phyloP scores from a whole-genome alignment of 2,797 vertebrate species.

The Pygocentrus nattereri region DNA sequence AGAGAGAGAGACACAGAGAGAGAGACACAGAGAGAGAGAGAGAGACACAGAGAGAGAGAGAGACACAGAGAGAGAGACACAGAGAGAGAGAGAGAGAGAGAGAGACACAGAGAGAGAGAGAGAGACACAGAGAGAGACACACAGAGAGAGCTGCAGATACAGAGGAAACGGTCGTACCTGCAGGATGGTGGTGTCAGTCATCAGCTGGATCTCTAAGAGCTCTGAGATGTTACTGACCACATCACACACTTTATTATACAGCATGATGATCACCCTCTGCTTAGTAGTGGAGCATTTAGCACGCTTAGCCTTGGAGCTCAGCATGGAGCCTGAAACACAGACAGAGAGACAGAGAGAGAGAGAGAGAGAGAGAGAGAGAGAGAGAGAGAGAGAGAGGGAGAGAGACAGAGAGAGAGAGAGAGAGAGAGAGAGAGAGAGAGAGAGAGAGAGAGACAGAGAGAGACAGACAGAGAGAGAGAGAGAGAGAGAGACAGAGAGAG shows the following conservation, averaged over 20 bases:
- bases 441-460: too few relatives aligned
- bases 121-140: too few relatives aligned
- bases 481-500: too few relatives aligned
- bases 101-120: too few relatives aligned
- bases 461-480: too few relatives aligned
- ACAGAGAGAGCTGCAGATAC: conserved; percentile 86
- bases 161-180: conserved; percentile 86
- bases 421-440: too few relatives aligned
- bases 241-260: conserved; percentile 97
- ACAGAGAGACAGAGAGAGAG: background rate
- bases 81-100: too few relatives aligned
- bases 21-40: too few relatives aligned
- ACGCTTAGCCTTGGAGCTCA: conserved; percentile 92
- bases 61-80: too few relatives aligned
- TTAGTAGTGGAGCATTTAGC: conserved; percentile 94
- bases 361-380: too few relatives aligned
- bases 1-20: too few relatives aligned
- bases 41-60: too few relatives aligned
- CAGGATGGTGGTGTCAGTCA: conserved; percentile 97
- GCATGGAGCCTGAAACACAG: conserved; percentile 79
- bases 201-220: conserved; percentile 94
- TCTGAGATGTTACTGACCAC: conserved; percentile 93
- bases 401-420: background rate
- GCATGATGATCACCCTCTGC: conserved; percentile 92
- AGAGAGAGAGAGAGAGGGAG: background rate